Evolutionary conservation across 2,888 invertebrate species (phyloP).

Genomic region (Danaus chrysippus): DNA sequence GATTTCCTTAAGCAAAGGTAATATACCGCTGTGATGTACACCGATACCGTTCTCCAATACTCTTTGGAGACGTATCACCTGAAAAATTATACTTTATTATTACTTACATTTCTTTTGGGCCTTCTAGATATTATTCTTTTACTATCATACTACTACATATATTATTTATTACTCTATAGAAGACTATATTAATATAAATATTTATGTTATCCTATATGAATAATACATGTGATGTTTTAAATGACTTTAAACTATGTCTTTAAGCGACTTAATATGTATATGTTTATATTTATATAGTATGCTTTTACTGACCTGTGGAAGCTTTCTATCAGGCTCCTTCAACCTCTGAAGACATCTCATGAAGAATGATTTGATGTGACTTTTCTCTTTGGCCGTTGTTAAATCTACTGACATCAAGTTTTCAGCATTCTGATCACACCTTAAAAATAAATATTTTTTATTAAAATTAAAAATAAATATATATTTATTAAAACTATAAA

Average conservation of each 20-base stretch:
- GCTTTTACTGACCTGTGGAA: slow-evolving; percentile 87
- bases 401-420: slow-evolving; percentile 85
- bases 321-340: slow-evolving; percentile 90
- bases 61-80: slow-evolving; percentile 66
- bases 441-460: slow-evolving; percentile 30
- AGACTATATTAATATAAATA: too few relatives aligned
- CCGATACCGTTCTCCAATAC: slow-evolving; percentile 90
- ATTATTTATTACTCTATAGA: too few relatives aligned
- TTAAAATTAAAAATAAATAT: background rate
- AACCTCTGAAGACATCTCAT: slow-evolving; percentile 88
- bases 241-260: too few relatives aligned
- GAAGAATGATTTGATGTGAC: slow-evolving; percentile 91
- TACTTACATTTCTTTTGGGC: background rate
- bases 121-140: too few relatives aligned
- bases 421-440: slow-evolving; percentile 80
- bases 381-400: slow-evolving; percentile 91
- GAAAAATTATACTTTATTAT: background rate
- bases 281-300: too few relatives aligned
- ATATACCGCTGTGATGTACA: slow-evolving; percentile 98
- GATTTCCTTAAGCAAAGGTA: slow-evolving; percentile 99
- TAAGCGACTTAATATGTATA: too few relatives aligned
- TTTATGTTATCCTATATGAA: too few relatives aligned
- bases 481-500: too few relatives aligned
- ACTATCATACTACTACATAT: too few relatives aligned
- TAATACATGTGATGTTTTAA: too few relatives aligned